These are phyloP conservation scores for Automeris io DNA, from an alignment of 2,888 invertebrate genomes.

Conservation along the genomic window DNA sequence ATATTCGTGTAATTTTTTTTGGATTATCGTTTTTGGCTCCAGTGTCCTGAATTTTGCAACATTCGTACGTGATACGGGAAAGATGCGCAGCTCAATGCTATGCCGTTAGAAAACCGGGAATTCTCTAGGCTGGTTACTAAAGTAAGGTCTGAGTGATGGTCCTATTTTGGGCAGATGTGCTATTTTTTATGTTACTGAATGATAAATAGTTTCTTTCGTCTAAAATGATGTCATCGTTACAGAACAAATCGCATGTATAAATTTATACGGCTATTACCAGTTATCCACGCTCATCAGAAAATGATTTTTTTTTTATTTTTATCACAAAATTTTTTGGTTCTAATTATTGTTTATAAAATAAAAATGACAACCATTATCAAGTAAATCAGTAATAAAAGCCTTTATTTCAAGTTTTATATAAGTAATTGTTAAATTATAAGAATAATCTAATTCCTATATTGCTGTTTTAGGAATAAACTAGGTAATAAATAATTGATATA, in stretches of 20 bases:
- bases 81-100: constrained; percentile 54
- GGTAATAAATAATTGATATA: no score
- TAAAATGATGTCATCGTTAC: constrained; percentile 18
- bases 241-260: no score
- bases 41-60: constrained; percentile 11
- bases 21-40: constrained; percentile 5
- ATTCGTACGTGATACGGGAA: constrained; percentile 19
- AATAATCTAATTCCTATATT: no score
- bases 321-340: no score
- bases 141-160: constrained; percentile 65
- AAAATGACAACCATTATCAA: background rate
- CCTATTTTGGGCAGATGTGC: constrained; percentile 55
- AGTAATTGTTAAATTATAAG: no score
- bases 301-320: no score
- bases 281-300: no score
- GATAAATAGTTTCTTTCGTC: constrained; percentile 24
- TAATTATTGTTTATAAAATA: background rate
- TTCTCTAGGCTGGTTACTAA: constrained; percentile 43
- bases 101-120: constrained; percentile 27
- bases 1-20: constrained; percentile 12
- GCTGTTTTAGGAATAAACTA: no score
- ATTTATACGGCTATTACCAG: no score
- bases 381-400: background rate
- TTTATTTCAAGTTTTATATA: constrained; percentile 1
- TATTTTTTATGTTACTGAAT: constrained; percentile 25